Evolutionary conservation across 2,797 vertebrate species (phyloP), one percentile per base, ranked within the genome.

Genomic region (Typhlichthys eigenmanni): DNA sequence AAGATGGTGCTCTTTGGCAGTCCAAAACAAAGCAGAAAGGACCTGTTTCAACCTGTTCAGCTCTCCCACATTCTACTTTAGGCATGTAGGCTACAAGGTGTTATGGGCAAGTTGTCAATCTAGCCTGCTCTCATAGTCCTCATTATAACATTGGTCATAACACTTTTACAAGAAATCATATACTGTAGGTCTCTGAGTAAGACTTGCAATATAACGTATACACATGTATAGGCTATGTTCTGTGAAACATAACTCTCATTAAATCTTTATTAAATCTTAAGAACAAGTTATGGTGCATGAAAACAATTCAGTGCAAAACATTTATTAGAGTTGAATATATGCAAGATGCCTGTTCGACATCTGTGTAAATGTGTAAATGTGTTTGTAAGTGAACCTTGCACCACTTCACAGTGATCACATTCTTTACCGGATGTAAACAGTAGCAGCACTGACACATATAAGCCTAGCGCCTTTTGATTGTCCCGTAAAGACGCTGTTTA

Each of bases 1-100:
- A 29, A 29, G 24, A 29, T 29, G 24, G 24, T 29, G 48, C 68
- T 75, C 64, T 74, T 43, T 60, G 57, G 75, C 71, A 62, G 72
- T 69, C 58, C 13, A n/a, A 62, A 87, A 77, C 81, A 84, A 47
- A 76, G 64, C 49, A 5, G 71, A 50, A n/a, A 1, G 56, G 47
- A 66, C 86, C 2, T 84, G 88, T 79, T n/a, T 47, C 47, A 34
- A 79, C 87, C 70, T 76, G 85, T 65, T 75, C 78, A 71, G 62
- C 78, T 73, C 83, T 86, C 78, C 68, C 80, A 83, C 78, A 78
- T 75, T 82, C 69, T 62, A 66, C 75, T 69, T 51, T 24, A 57
- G 55, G 65, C 74, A 58, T 47, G 24, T 4, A 29, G 24, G 24
- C 62, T 24, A 71, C 69, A 78, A 85, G 85, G 75, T 88, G 85